Base-by-base conservation (phyloP, 2,113 vertebrate genomes). In the Proterorhinus semilunaris region DNA sequence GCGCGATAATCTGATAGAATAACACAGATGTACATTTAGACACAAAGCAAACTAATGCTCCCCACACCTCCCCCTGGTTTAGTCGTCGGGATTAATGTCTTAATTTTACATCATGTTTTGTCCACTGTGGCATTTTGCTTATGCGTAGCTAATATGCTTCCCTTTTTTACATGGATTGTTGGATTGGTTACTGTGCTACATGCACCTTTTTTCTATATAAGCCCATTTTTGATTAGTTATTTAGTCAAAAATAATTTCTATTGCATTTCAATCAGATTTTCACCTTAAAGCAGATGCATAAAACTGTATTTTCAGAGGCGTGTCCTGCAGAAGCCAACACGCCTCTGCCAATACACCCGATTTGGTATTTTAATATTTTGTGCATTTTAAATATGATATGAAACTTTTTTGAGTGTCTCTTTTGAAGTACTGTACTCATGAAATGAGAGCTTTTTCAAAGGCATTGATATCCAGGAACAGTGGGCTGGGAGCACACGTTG, bases 361-460 rank as follows among this genome's bases (percentile, higher is more conserved):
- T 80, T 73, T 73, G 15, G 13, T 59, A 75, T 81, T 74, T 36
- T 79, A 77, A 71, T 77, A 72, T 85, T 71, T 81, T 59, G 72
- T 77, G 76, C 77, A 86, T 80, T 79, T 84, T 78, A 53, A 66
- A 79, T 82, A 58, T 79, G 73, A 85, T 86, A 83, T 86, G 88
- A 87, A 84, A 88, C 81, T 80, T 83, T 63, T 73, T 86, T 76
- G 68, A 87, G 81, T 87, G 89, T 88, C 84, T 80, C 78, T 89
- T 86, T 86, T 83, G 86, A 91, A 91, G 88, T 92, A 91, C 91
- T 93, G 91, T 92, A 90, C 91, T 93, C 91, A 91, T 92, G 72
- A 90, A 92, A 91, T 93, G 91, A 91, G 91, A 88, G 86, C 84
- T 89, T 89, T 90, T 83, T 84, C 80, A 83, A 87, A 76, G 83